Conservation (phyloP, 1,140 invertebrate genomes). For the Meloidogyne exigua region DNA sequence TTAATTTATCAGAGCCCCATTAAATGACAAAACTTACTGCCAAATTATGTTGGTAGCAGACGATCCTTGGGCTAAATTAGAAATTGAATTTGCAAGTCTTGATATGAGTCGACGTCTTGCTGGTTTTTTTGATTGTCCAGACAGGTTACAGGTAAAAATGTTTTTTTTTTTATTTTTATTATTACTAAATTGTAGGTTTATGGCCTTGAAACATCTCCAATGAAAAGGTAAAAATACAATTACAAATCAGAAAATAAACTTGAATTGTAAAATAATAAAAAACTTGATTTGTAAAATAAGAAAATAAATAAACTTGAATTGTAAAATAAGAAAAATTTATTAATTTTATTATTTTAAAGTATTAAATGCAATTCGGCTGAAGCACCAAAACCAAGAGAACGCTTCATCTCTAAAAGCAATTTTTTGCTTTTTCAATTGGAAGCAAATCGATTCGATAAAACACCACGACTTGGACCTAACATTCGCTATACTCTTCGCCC, state of each 20-base stretch:
- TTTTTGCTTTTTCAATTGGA: not conserved
- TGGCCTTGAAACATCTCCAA: not conserved
- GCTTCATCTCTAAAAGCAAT: not conserved
- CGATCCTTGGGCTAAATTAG: not conserved
- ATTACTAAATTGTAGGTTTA: not conserved
- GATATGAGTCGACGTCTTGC: not conserved
- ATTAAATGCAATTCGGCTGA: not conserved
- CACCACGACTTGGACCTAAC: not conserved
- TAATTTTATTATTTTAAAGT: not conserved
- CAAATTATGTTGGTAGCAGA: conserved; percentile 4
- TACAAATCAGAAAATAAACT: not conserved
- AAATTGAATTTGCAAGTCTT: conserved; percentile 5
- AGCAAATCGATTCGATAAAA: not conserved
- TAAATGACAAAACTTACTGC: not conserved
- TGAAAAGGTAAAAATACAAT: not conserved
- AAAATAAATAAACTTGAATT: not conserved
- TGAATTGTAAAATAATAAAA: too few species aligned
- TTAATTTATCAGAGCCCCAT: not conserved
- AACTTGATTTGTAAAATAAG: too few species aligned
- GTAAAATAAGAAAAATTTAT: not conserved
- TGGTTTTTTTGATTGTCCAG: not conserved
- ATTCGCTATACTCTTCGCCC: not conserved
- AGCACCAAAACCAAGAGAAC: not conserved
- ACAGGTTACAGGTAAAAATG: not conserved
- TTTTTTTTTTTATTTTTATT: not conserved